phyloP scores from a whole-genome alignment of 2,113 vertebrate genomes.

The Egretta garzetta region DNA sequence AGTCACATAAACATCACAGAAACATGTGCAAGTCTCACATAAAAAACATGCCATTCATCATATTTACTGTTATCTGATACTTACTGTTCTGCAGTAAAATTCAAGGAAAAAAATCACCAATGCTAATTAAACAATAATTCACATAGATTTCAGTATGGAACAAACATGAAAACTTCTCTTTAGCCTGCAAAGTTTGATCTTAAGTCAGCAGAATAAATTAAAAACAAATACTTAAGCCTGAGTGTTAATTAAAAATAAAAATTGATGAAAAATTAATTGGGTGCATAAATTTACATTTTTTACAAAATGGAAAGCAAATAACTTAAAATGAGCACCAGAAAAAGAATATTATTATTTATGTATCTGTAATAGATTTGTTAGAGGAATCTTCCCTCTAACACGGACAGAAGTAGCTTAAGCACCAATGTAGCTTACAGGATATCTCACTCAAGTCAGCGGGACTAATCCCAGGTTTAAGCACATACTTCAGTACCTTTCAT shows the following conservation, averaged over 20 bases:
- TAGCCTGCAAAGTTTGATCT: not conserved
- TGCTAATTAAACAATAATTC: not conserved
- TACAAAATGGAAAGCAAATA: not conserved
- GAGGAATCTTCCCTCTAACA: not conserved
- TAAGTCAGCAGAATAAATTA: not conserved
- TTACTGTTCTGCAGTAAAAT: not conserved
- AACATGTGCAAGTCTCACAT: not conserved
- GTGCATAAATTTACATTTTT: not conserved
- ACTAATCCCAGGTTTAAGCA: not conserved
- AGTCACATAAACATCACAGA: not conserved
- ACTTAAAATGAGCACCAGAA: not conserved
- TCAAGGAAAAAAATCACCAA: not conserved
- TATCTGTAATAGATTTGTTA: rapidly evolving
- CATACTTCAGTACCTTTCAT: not conserved
- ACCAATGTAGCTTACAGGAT: not conserved
- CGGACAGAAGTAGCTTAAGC: not conserved
- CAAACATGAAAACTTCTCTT: not conserved
- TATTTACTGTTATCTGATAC: not conserved
- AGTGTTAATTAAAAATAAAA: not conserved
- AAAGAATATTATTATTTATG: not conserved
- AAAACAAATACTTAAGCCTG: not conserved
- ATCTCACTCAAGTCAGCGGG: not conserved
- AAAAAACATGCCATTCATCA: not conserved
- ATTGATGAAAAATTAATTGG: not conserved
- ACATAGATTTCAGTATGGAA: not conserved